A percentile compares a stretch with the other conserved stretches of the same genome.
Evolutionary conservation across 2,888 invertebrate species (phyloP).

Genomic region (Ectemnius cavifrons): DNA sequence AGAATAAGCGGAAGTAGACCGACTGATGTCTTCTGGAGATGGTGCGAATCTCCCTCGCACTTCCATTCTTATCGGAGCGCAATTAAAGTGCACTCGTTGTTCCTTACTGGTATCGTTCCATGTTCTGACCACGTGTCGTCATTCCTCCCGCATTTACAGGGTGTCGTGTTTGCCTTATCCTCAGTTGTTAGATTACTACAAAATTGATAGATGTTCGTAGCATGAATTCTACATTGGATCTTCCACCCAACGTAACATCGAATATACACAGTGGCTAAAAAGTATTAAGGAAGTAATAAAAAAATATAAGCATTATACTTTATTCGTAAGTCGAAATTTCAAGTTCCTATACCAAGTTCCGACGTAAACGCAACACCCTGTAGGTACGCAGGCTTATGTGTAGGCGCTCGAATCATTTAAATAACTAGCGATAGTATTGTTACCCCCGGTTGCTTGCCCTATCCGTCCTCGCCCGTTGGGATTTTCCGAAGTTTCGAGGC

Average conservation of each 20-base stretch:
- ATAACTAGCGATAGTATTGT: constrained; percentile 54
- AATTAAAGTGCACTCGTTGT: constrained; percentile 32
- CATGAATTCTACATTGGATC: too few species aligned
- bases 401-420: constrained; percentile 46
- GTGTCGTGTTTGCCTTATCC: too few species aligned
- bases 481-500: constrained; percentile 49
- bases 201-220: too few species aligned
- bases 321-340: too few species aligned
- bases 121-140: constrained; percentile 46
- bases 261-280: too few species aligned
- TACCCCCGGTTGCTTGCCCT: constrained; percentile 38
- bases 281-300: too few species aligned
- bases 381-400: not conserved
- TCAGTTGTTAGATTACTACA: too few species aligned
- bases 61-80: constrained; percentile 20
- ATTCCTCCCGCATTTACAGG: not conserved
- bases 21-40: constrained; percentile 14
- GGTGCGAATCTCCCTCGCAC: constrained; percentile 26
- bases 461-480: constrained; percentile 41
- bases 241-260: too few species aligned
- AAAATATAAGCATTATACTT: too few species aligned
- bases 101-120: constrained; percentile 35
- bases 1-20: not conserved
- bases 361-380: too few species aligned
- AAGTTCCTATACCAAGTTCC: too few species aligned